These are phyloP conservation scores for Channa striata DNA, from an alignment of 2,797 vertebrate genomes.

Conservation along the genomic window DNA sequence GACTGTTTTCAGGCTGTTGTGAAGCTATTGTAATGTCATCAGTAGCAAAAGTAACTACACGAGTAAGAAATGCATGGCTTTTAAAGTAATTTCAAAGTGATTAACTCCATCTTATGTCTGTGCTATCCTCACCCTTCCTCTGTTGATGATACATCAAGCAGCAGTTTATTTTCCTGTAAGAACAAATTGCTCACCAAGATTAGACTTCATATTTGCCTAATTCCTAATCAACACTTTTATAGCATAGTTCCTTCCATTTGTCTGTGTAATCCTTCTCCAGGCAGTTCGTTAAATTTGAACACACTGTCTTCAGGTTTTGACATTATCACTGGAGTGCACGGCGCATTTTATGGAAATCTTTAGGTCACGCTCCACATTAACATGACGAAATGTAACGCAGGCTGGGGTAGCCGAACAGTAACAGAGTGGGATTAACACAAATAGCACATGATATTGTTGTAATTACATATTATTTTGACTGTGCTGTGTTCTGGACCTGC, in stretches of 20 bases:
- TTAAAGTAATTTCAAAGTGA: no score
- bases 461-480: not conserved
- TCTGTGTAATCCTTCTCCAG: conserved; percentile 63
- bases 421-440: conserved; percentile 3
- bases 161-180: conserved; percentile 36
- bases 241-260: conserved; percentile 62
- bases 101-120: no score
- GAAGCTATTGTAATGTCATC: not conserved
- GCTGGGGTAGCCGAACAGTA: conserved; percentile 16
- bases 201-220: conserved; percentile 69
- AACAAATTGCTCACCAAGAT: conserved; percentile 66
- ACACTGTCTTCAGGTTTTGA: conserved; percentile 29
- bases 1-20: not conserved
- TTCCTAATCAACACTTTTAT: conserved; percentile 57
- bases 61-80: no score
- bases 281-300: conserved; percentile 45
- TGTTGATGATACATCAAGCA: conserved; percentile 22
- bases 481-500: conserved; percentile 12
- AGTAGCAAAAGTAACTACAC: not conserved
- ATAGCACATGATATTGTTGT: not conserved
- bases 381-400: conserved; percentile 7
- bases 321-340: conserved; percentile 5
- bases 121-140: not conserved
- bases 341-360: conserved; percentile 27
- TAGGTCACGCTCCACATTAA: conserved; percentile 15